Conservation (phyloP, 2,113 vertebrate species). For the Lates calcarifer region DNA sequence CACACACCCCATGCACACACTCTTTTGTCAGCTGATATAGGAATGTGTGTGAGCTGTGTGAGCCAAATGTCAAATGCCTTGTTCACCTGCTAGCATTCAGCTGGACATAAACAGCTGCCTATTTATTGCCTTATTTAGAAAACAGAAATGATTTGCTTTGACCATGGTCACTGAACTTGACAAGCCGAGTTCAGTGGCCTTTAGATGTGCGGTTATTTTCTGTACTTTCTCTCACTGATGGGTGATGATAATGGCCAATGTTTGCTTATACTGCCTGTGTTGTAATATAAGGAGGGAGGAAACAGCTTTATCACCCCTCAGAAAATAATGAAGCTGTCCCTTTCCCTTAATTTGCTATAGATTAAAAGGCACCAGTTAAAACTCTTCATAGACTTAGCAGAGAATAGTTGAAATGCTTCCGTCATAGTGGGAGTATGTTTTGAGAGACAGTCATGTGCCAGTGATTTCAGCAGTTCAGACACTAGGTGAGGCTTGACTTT, state of each 20-base stretch:
- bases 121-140: constrained; percentile 15
- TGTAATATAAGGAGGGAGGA: no score
- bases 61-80: constrained; percentile 73
- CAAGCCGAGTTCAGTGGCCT: not conserved
- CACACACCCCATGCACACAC: constrained; percentile 36
- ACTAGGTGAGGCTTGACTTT: constrained; percentile 8
- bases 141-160: constrained; percentile 8
- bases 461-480: constrained; percentile 32
- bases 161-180: constrained; percentile 31
- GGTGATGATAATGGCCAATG: not conserved
- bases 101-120: constrained; percentile 36
- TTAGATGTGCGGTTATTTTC: not conserved
- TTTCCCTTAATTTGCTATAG: no score
- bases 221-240: not conserved
- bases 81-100: constrained; percentile 72
- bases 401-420: constrained; percentile 5
- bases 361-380: not conserved
- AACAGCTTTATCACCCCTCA: no score
- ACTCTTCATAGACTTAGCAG: not conserved
- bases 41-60: constrained; percentile 61
- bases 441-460: constrained; percentile 23
- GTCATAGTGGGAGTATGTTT: constrained; percentile 23
- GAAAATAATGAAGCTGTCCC: not conserved
- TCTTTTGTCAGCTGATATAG: constrained; percentile 75
- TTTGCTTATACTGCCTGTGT: not conserved